Conservation (phyloP, 2,888 invertebrate species). For the Amiota mariae region DNA sequence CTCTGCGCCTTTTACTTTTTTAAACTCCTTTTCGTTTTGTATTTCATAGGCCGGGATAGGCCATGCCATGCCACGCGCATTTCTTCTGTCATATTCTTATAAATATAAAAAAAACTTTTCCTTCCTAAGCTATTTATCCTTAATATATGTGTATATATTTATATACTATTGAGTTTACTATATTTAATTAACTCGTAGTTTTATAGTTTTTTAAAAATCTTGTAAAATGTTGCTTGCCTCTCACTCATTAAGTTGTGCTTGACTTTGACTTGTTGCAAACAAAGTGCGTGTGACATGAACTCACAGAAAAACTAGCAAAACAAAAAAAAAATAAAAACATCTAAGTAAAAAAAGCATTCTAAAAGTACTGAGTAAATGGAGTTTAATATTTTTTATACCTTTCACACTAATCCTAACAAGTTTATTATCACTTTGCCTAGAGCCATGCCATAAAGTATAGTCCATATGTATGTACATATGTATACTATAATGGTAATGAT, state of each 20-base stretch:
- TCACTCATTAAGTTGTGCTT: conserved; percentile 15
- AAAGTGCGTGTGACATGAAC: neutral
- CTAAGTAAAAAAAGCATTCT: too few relatives aligned
- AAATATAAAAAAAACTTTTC: neutral
- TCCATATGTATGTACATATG: too few relatives aligned
- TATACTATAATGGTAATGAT: too few relatives aligned
- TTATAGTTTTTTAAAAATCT: conserved; percentile 1
- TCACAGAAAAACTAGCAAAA: too few relatives aligned
- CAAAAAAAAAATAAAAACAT: too few relatives aligned
- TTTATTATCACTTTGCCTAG: too few relatives aligned
- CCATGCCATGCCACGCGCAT: neutral
- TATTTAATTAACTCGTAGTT: neutral
- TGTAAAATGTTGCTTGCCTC: neutral
- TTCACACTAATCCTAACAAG: too few relatives aligned
- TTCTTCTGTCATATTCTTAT: neutral
- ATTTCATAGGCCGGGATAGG: neutral
- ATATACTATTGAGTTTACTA: neutral
- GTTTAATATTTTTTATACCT: too few relatives aligned
- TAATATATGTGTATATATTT: too few relatives aligned
- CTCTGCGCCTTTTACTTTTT: conserved; percentile 1
- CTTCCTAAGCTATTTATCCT: neutral
- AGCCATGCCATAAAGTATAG: too few relatives aligned
- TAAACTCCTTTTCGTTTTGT: neutral
- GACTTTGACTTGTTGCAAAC: conserved; percentile 7
- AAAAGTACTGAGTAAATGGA: too few relatives aligned